Percentiles rank a stretch among this genome's conserved stretches.
These are phyloP conservation scores for Diachasma alloeum DNA, from an alignment of 1,140 invertebrate species.

Conservation along the genomic window DNA sequence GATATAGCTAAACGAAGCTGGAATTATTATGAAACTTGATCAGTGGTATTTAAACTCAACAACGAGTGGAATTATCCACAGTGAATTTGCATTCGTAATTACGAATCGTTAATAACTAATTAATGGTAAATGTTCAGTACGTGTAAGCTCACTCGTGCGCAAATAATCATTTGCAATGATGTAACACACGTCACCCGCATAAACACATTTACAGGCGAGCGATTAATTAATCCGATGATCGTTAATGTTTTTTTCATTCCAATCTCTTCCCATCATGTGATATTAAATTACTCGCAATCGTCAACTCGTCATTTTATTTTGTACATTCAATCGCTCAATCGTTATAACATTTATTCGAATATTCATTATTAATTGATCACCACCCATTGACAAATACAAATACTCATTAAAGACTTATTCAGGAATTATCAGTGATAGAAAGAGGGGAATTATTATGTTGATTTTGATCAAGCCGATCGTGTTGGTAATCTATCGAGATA, in stretches of 20 bases:
- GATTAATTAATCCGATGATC: neutral
- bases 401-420: neutral
- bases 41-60: neutral
- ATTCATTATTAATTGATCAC: neutral
- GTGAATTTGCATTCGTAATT: conserved; percentile 50
- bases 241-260: neutral
- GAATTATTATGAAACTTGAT: conserved; percentile 36
- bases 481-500: neutral
- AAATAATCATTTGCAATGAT: neutral
- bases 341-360: neutral
- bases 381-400: neutral
- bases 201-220: neutral
- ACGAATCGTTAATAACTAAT: conserved; percentile 49
- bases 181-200: neutral
- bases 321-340: neutral
- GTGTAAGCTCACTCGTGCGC: neutral
- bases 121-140: conserved; percentile 39
- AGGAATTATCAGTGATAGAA: neutral
- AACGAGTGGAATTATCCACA: neutral
- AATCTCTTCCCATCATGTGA: neutral
- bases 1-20: neutral
- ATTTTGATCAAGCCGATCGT: neutral
- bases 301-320: neutral
- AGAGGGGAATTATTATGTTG: neutral
- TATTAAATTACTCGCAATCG: neutral